Base-by-base conservation (phyloP, 2,888 invertebrate genomes). In the Drosophila nr. fundita region DNA sequence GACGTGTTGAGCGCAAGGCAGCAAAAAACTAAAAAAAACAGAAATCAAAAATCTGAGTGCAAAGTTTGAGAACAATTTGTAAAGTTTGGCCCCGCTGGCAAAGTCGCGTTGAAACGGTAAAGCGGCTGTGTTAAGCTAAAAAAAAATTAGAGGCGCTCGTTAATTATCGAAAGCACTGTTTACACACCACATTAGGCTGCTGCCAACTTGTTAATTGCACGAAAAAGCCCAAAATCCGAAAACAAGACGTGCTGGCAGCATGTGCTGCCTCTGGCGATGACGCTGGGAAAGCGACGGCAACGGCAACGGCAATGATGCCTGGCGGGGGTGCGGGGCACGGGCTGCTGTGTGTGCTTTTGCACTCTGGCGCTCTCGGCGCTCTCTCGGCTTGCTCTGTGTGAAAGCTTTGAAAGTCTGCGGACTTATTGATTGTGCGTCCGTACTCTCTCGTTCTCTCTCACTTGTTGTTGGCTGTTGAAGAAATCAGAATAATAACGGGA, bases 1-100 rank as follows among this genome's bases (percentile, higher is more conserved):
- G 87, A 90, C 90, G 87, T 87, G 89, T 90, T 84, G 80, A 84
- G 78, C 89, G 89, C 76, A 89, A 68, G 65, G 76, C 68, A 75
- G 63, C 67, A 57, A 64, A 40, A 54, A 32, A 54, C 5, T n/a
- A 48, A 49, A 32, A 66, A 30, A 60, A 55, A 38, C 55, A 36
- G 27, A 55, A 27, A 29, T 64, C 63, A 68, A 68, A 80, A 38
- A 36, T 55, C 78, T 38, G 24, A 74, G 74, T 79, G 79, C 80
- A 77, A 80, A 77, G 80, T 80, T 81, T 81, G 50, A 73, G 73
- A 77, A 81, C 82, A 77, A 54, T 81, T 77, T 65, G 36, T 34
- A 36, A 59, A 62, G 70, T 74, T 74, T 66, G 70, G 15, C 8
- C 80, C 77, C 81, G 81, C 73, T 78, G 78, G 81, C 78, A 40